Evolutionary conservation across 2,888 invertebrate species (phyloP).

Genomic region (Volucella inflata): DNA sequence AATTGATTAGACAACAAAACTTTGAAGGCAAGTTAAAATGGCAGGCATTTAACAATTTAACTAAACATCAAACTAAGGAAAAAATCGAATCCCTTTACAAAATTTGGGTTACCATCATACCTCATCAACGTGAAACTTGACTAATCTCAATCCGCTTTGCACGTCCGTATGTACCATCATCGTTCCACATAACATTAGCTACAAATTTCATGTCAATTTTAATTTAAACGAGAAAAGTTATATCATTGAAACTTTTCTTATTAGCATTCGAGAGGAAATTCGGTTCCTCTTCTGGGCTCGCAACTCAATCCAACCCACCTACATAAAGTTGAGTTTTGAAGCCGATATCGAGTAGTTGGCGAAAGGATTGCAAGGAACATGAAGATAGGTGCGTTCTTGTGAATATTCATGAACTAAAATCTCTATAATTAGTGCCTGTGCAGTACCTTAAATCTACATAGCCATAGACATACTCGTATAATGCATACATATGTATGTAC

Average conservation of each 20-base stretch:
- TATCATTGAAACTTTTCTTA: constrained; percentile 76
- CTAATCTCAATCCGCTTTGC: constrained; percentile 66
- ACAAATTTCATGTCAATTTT: constrained; percentile 75
- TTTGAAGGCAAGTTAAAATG: too few relatives aligned
- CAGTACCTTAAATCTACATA: constrained; percentile 21
- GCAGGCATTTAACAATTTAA: constrained; percentile 28
- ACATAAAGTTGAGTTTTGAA: constrained; percentile 52
- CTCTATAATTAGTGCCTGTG: constrained; percentile 71
- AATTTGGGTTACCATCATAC: constrained; percentile 17
- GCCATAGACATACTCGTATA: background rate
- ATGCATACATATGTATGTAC: too few relatives aligned
- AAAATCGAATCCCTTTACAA: constrained; percentile 28
- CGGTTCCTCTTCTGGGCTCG: constrained; percentile 35
- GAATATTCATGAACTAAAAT: constrained; percentile 73
- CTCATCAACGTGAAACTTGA: constrained; percentile 61
- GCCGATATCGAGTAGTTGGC: constrained; percentile 71
- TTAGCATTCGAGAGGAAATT: constrained; percentile 74
- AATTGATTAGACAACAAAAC: too few relatives aligned
- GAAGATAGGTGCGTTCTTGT: constrained; percentile 67
- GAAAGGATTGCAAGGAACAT: constrained; percentile 63
- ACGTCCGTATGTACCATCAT: constrained; percentile 66
- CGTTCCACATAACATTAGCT: constrained; percentile 74
- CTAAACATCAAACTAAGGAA: constrained; percentile 15
- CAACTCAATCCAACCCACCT: constrained; percentile 7
- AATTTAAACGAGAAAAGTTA: constrained; percentile 76